Conservation (phyloP, 2,888 invertebrate genomes). For the Drosophila siamana region DNA sequence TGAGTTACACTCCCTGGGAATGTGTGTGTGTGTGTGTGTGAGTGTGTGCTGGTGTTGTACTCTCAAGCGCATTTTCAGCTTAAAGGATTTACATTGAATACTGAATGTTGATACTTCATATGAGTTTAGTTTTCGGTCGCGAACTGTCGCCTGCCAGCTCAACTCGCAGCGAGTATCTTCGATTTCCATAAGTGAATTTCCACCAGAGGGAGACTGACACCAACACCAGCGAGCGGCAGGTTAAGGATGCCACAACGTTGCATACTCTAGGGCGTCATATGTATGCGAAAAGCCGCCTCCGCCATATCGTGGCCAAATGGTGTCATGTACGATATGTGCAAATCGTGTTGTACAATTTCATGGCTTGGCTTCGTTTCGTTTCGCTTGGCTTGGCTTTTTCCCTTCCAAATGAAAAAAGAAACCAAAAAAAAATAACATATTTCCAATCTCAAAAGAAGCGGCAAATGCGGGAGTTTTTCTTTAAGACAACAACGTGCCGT, state of each 20-base stretch:
- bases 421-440: slow-evolving; percentile 52
- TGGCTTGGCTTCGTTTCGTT: slow-evolving; percentile 65
- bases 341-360: slow-evolving; percentile 82
- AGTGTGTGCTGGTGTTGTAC: slow-evolving; percentile 29
- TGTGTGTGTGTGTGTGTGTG: slow-evolving; percentile 2
- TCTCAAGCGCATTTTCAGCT: slow-evolving; percentile 75
- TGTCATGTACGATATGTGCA: slow-evolving; percentile 79
- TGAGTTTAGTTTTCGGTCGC: slow-evolving; percentile 75
- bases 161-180: slow-evolving; percentile 61
- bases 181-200: slow-evolving; percentile 78
- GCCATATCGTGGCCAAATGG: slow-evolving; percentile 67
- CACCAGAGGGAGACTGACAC: too few relatives aligned
- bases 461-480: background rate
- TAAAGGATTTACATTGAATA: slow-evolving; percentile 81
- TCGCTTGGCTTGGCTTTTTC: slow-evolving; percentile 51
- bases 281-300: slow-evolving; percentile 43
- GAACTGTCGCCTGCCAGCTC: slow-evolving; percentile 44
- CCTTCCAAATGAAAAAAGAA: background rate
- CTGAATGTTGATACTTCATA: slow-evolving; percentile 80
- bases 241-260: slow-evolving; percentile 34
- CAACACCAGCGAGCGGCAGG: slow-evolving; percentile 30
- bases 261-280: slow-evolving; percentile 31
- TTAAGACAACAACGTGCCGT: slow-evolving; percentile 26
- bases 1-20: slow-evolving; percentile 31
- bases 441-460: slow-evolving; percentile 54